phyloP scores from a whole-genome alignment of 37 sponge, comb jelly and placozoan species.

The Chondrosia reniformis region DNA sequence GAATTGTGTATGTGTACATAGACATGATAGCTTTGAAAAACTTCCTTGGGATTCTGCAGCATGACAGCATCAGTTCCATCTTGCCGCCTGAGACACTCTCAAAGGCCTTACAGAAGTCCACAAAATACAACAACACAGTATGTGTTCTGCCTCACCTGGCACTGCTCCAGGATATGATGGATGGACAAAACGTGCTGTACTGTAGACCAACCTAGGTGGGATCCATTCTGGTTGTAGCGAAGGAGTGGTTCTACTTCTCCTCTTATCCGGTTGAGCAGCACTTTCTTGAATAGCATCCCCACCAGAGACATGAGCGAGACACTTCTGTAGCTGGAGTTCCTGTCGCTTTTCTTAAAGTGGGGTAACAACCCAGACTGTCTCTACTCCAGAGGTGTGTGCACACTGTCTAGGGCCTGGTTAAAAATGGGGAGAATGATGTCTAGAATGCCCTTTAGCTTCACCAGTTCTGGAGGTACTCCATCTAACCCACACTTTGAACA shows the following conservation, averaged over 20 bases:
- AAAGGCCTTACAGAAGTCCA: background rate
- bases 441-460: background rate
- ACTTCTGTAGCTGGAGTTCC: background rate
- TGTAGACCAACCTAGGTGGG: background rate
- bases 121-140: background rate
- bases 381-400: background rate
- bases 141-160: background rate
- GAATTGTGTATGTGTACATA: background rate
- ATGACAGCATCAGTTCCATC: background rate
- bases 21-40: background rate
- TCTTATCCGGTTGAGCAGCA: background rate
- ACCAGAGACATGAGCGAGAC: background rate
- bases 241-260: background rate
- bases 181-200: background rate
- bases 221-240: background rate
- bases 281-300: background rate
- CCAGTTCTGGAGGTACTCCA: background rate
- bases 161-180: background rate
- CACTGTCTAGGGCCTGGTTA: background rate
- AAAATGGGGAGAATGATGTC: slow-evolving; percentile 21
- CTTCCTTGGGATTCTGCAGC: background rate
- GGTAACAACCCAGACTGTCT: background rate
- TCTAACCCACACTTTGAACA: background rate
- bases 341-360: background rate
- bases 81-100: background rate